Conservation (phyloP, 30 jellyfish, hydroid and myxozoan genomes). For the Morbakka virulenta region DNA sequence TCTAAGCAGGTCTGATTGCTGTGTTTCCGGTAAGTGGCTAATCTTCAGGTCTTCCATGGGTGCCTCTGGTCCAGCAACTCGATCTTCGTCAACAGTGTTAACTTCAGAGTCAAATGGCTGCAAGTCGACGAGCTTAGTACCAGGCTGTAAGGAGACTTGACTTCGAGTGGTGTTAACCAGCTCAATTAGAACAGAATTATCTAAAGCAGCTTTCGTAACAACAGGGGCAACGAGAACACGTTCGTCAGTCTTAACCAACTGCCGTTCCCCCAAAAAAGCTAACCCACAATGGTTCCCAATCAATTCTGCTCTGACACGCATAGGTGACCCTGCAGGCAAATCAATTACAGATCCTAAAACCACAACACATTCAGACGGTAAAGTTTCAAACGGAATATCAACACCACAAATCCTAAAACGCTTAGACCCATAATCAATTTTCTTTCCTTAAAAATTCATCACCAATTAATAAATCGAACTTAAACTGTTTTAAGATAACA, state of each 20-base stretch:
- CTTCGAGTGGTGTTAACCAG: too few species aligned
- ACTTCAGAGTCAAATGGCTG: conserved; percentile 16
- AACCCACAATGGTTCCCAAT: conserved; percentile 57
- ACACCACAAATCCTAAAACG: background rate
- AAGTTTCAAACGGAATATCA: conserved; percentile 35
- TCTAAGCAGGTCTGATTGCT: background rate
- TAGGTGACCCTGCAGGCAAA: too few species aligned
- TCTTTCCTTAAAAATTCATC: conserved; percentile 40
- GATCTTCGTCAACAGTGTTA: background rate
- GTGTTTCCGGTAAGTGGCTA: background rate
- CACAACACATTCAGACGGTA: conserved; percentile 63
- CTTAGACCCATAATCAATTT: conserved; percentile 42
- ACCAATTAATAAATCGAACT: conserved; percentile 35
- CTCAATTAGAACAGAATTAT: too few species aligned
- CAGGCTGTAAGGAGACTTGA: too few species aligned
- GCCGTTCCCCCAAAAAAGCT: too few species aligned
- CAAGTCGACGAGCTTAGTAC: too few species aligned
- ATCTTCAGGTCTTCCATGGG: conserved; percentile 1
- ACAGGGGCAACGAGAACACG: too few species aligned
- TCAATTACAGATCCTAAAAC: conserved; percentile 29
- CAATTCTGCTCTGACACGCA: conserved; percentile 46
- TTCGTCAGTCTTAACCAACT: too few species aligned
- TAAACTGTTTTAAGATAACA: background rate
- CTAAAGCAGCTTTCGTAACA: too few species aligned
- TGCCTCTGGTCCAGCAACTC: too few species aligned